Conservation (phyloP, 2,888 invertebrate species). For the Lymantria dispar region DNA sequence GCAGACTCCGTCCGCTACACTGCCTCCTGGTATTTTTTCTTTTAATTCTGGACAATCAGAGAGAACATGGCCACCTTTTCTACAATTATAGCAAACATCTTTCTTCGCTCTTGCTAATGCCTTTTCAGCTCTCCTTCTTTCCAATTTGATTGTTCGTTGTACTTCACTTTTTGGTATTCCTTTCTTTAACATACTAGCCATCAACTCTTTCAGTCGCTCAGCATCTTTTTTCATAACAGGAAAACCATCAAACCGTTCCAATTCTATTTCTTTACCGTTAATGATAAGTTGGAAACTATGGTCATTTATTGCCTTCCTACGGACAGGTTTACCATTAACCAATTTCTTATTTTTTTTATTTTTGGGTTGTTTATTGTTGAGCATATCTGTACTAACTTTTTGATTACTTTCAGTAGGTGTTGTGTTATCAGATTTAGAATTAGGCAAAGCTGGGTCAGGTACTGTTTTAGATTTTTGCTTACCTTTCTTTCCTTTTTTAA, state of each 20-base stretch:
- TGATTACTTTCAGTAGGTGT: neutral
- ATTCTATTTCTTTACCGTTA: slow-evolving; percentile 84
- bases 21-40: slow-evolving; percentile 72
- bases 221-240: slow-evolving; percentile 88
- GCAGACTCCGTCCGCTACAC: slow-evolving; percentile 86
- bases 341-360: slow-evolving; percentile 37
- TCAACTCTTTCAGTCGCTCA: slow-evolving; percentile 83
- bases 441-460: slow-evolving; percentile 4
- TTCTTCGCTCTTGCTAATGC: slow-evolving; percentile 85
- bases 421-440: slow-evolving; percentile 2
- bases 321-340: slow-evolving; percentile 54
- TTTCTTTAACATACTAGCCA: slow-evolving; percentile 84
- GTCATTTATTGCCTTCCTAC: slow-evolving; percentile 72
- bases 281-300: slow-evolving; percentile 79
- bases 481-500: slow-evolving; percentile 27
- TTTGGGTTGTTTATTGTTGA: neutral
- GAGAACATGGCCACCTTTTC: slow-evolving; percentile 89
- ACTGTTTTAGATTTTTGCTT: slow-evolving; percentile 27
- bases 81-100: slow-evolving; percentile 90
- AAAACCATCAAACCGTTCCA: slow-evolving; percentile 86
- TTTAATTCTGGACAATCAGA: slow-evolving; percentile 90
- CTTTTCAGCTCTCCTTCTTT: slow-evolving; percentile 88
- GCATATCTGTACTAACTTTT: neutral
- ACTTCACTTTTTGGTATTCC: slow-evolving; percentile 87
- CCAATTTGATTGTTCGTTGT: slow-evolving; percentile 85